A percentile compares a stretch with the other conserved stretches of the same genome.
Conservation (phyloP, 1,140 invertebrate species). For the Sipha flava region DNA sequence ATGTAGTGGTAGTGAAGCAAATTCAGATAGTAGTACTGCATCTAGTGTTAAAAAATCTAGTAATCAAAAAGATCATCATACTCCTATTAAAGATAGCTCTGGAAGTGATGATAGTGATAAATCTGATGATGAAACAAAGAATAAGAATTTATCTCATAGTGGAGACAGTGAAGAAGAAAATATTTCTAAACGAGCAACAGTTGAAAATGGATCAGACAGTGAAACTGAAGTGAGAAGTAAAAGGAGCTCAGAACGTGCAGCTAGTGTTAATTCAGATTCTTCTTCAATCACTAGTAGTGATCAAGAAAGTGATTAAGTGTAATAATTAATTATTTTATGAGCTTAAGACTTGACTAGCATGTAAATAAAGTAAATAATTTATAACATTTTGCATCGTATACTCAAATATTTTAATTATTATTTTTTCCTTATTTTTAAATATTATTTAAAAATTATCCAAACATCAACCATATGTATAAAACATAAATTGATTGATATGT, state of each 20-base stretch:
- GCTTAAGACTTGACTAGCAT: not conserved
- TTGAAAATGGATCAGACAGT: not conserved
- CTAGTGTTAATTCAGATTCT: not conserved
- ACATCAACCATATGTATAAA: no score
- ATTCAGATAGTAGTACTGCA: slow-evolving; percentile 18
- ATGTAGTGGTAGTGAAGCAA: not conserved
- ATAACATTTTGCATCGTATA: no score
- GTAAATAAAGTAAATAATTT: no score
- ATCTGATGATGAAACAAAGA: not conserved
- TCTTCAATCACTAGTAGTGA: slow-evolving; percentile 9
- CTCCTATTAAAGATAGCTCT: not conserved
- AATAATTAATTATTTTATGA: not conserved
- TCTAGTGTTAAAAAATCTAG: slow-evolving; percentile 2
- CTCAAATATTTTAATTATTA: no score
- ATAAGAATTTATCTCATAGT: not conserved
- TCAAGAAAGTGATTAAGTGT: not conserved
- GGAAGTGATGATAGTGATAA: slow-evolving; percentile 26
- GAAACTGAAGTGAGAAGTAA: not conserved
- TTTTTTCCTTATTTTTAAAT: no score
- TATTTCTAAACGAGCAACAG: not conserved
- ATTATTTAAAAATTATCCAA: no score
- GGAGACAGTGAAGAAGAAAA: slow-evolving; percentile 10
- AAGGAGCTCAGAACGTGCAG: not conserved
- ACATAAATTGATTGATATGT: no score
- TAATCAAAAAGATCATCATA: not conserved